These are phyloP conservation scores for Pachycephus smyrnensis DNA, from an alignment of 2,888 invertebrate species.

Conservation along the genomic window DNA sequence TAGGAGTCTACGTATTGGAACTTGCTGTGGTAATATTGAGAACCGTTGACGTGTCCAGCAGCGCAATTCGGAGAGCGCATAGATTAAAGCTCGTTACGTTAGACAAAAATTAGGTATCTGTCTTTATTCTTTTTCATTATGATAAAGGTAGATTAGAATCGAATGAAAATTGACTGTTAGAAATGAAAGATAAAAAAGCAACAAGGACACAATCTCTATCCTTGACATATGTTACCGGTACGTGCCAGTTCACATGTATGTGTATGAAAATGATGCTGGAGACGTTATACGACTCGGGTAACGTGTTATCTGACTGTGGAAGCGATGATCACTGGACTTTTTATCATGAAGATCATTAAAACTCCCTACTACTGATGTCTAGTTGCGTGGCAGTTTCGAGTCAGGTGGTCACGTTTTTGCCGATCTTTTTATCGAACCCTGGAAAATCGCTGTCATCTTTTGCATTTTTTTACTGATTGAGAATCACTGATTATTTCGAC, in stretches of 20 bases:
- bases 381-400: not conserved
- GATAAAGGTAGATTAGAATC: not conserved
- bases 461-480: not conserved
- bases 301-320: not conserved
- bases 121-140: not conserved
- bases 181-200: not conserved
- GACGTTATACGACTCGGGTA: not conserved
- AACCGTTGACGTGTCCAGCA: not conserved
- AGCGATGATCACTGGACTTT: too few relatives aligned
- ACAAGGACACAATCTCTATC: not conserved
- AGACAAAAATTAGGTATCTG: not conserved
- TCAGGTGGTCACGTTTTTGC: not conserved
- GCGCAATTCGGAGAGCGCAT: not conserved
- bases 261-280: not conserved
- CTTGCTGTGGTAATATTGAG: not conserved
- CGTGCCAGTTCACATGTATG: not conserved
- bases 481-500: not conserved
- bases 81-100: not conserved
- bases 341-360: not conserved
- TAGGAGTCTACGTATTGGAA: not conserved
- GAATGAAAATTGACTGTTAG: not conserved
- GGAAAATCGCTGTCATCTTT: not conserved
- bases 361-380: not conserved
- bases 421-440: not conserved
- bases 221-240: not conserved